Conservation (phyloP, 2,888 invertebrate genomes). For the Lasioglossum morio region DNA sequence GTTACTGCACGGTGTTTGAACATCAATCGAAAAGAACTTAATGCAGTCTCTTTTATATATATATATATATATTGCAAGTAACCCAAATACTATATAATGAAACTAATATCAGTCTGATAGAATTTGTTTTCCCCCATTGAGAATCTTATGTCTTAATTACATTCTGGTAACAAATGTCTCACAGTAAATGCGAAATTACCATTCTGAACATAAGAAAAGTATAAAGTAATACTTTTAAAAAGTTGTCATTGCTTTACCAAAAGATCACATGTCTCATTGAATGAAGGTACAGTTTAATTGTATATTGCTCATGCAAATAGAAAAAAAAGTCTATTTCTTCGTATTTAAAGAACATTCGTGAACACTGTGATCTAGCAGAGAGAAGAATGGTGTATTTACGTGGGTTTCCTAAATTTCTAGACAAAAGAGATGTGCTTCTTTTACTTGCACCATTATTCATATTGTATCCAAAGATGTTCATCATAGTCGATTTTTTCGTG, state of each 20-base stretch:
- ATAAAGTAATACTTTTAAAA: conserved; percentile 41
- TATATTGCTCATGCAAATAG: conserved; percentile 28
- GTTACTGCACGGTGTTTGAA: conserved; percentile 30
- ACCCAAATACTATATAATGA: conserved; percentile 51
- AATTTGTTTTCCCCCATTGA: conserved; percentile 55
- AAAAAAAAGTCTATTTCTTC: conserved; percentile 30
- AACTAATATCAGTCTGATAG: conserved; percentile 70
- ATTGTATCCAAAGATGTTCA: conserved; percentile 41
- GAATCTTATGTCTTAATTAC: conserved; percentile 53
- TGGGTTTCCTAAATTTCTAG: conserved; percentile 29
- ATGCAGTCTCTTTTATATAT: conserved; percentile 54
- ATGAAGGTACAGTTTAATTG: conserved; percentile 12
- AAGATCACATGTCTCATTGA: conserved; percentile 29
- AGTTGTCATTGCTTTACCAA: conserved; percentile 29
- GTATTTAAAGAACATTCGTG: conserved; percentile 33
- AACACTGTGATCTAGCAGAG: conserved; percentile 55
- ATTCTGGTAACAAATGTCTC: conserved; percentile 53
- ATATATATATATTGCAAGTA: conserved; percentile 47
- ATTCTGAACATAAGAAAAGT: conserved; percentile 40
- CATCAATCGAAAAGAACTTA: conserved; percentile 55
- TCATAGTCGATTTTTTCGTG: conserved; percentile 30
- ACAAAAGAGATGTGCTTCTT: conserved; percentile 39
- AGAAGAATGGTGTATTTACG: conserved; percentile 31
- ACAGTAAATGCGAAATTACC: conserved; percentile 61
- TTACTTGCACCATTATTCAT: conserved; percentile 34